Conservation (phyloP, 2,888 invertebrate species). For the Malthinus seriepunctatus region DNA sequence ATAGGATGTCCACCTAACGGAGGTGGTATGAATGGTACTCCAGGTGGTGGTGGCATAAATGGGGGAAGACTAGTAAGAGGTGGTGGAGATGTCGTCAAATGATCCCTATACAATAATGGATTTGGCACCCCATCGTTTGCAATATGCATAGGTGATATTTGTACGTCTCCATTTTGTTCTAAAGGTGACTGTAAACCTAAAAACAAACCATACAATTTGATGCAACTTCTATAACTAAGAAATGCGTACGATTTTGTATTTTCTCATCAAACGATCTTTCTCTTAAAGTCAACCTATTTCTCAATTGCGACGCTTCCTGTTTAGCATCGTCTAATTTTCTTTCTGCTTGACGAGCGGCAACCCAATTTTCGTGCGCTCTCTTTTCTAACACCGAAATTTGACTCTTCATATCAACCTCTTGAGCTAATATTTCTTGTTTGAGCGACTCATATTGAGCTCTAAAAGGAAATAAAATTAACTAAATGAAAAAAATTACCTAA, state of each 20-base stretch:
- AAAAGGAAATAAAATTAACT: conserved; percentile 5
- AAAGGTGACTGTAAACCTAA: conserved; percentile 61
- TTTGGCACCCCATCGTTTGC: conserved; percentile 54
- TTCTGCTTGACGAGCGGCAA: conserved; percentile 79
- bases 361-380: conserved; percentile 85
- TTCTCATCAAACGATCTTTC: conserved; percentile 59
- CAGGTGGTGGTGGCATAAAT: conserved; percentile 67
- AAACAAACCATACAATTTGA: conserved; percentile 1
- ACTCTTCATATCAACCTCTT: conserved; percentile 69
- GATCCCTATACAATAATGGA: conserved; percentile 52
- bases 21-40: conserved; percentile 67
- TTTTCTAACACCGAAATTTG: conserved; percentile 81
- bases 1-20: conserved; percentile 49
- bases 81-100: conserved; percentile 54
- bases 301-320: conserved; percentile 69
- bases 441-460: conserved; percentile 64
- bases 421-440: conserved; percentile 84
- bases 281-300: conserved; percentile 63
- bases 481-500: not conserved
- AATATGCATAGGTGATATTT: conserved; percentile 55
- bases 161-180: conserved; percentile 57
- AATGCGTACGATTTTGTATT: conserved; percentile 57
- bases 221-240: not conserved
- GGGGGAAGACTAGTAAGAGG: conserved; percentile 61
- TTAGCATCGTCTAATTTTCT: conserved; percentile 81